A percentile compares a stretch with the other conserved stretches of the same genome.
These are phyloP conservation scores for Cyanoderma ruficeps DNA, from an alignment of 2,113 vertebrate species.

Conservation along the genomic window DNA sequence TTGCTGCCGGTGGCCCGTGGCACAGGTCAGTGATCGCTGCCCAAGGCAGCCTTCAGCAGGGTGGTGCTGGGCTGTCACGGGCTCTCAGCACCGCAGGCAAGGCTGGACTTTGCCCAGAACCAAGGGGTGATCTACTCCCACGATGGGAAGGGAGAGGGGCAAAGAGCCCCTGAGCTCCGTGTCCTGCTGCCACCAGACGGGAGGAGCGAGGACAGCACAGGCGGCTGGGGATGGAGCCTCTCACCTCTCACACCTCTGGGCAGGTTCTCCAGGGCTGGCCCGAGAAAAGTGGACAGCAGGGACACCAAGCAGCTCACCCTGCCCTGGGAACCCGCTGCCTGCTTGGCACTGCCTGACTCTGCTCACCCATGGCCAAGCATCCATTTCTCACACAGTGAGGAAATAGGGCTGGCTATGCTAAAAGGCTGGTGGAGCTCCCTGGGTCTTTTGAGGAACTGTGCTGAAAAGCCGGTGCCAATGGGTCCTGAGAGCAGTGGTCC, in stretches of 20 bases:
- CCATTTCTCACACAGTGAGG: neutral
- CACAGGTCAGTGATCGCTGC: neutral
- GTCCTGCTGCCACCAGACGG: neutral
- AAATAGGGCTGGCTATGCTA: neutral
- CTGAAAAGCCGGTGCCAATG: neutral
- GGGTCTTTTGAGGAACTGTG: neutral
- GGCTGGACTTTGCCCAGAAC: neutral
- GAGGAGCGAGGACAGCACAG: neutral
- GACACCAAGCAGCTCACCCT: neutral
- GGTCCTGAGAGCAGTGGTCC: neutral
- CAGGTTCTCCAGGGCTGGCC: neutral
- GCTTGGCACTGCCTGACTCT: neutral
- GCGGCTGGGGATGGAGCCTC: neutral
- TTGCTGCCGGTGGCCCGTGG: fast-evolving
- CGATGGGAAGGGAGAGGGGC: neutral
- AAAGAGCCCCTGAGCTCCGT: neutral
- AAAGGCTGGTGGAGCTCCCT: neutral
- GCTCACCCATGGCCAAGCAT: neutral
- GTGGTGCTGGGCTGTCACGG: neutral
- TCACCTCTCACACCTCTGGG: neutral
- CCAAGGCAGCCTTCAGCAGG: neutral
- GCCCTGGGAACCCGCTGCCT: neutral
- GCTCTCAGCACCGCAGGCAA: neutral
- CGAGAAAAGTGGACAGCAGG: fast-evolving
- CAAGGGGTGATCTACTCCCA: neutral